A percentile compares a stretch with the other conserved stretches of the same genome.
phyloP scores from a whole-genome alignment of 2,113 vertebrate genomes.

The Cheirogaleus medius region DNA sequence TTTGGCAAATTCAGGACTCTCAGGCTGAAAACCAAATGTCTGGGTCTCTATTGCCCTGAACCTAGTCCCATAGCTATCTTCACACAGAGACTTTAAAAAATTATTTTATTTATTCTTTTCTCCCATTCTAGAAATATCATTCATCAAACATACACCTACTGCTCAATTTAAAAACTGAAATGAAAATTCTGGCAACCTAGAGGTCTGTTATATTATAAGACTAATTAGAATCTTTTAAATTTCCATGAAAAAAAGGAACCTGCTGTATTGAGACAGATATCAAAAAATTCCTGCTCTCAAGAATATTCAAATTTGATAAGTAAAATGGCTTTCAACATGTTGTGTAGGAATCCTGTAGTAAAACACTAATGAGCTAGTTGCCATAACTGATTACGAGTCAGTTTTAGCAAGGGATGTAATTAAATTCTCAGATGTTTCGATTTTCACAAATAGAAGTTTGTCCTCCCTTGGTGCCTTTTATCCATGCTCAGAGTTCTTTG shows the following conservation, averaged over 20 bases:
- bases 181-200: neutral
- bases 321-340: constrained; percentile 30
- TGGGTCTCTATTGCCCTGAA: neutral
- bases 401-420: constrained; percentile 64
- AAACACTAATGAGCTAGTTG: constrained; percentile 50
- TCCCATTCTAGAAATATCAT: neutral
- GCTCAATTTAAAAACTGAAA: constrained; percentile 19
- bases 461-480: constrained; percentile 69
- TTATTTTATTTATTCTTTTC: neutral
- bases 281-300: constrained; percentile 33
- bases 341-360: constrained; percentile 28
- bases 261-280: constrained; percentile 19
- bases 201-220: neutral
- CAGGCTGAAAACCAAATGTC: neutral
- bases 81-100: neutral
- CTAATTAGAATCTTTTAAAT: constrained; percentile 20
- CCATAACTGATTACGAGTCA: constrained; percentile 60
- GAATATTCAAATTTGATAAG: constrained; percentile 46
- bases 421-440: constrained; percentile 74
- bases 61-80: neutral
- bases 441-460: constrained; percentile 69
- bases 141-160: neutral
- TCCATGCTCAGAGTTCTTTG: constrained; percentile 59
- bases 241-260: neutral
- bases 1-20: neutral